A percentile compares a stretch with the other conserved stretches of the same genome.
phyloP scores from a whole-genome alignment of 1,140 invertebrate species.

The Mamestra configurata region DNA sequence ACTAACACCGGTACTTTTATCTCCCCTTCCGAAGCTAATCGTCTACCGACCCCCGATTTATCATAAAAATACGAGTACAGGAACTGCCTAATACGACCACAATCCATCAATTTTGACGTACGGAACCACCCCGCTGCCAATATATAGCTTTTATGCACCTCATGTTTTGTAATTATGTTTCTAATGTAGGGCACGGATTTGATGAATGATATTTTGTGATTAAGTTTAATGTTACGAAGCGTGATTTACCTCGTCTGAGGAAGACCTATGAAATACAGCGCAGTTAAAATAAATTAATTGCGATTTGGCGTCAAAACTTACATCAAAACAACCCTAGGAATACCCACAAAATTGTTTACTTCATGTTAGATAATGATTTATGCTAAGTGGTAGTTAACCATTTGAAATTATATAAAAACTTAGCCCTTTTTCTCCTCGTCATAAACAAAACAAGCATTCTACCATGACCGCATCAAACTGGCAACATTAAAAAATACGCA shows the following conservation, averaged over 20 bases:
- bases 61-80: conserved; percentile 38
- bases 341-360: too few relatives aligned
- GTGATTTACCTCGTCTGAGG: not conserved
- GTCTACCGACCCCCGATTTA: conserved; percentile 35
- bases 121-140: conserved; percentile 25
- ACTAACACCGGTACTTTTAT: not conserved
- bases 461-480: too few relatives aligned
- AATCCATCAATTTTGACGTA: conserved; percentile 49
- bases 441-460: too few relatives aligned
- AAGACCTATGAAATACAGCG: not conserved
- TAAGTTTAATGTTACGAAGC: not conserved
- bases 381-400: too few relatives aligned
- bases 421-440: too few relatives aligned
- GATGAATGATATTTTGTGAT: conserved; percentile 17
- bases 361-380: too few relatives aligned
- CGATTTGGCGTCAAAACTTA: too few relatives aligned
- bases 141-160: conserved; percentile 33
- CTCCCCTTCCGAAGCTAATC: conserved; percentile 33
- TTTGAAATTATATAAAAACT: too few relatives aligned
- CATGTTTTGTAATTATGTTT: conserved; percentile 44
- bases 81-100: conserved; percentile 41
- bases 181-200: conserved; percentile 6
- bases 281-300: too few relatives aligned
- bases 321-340: too few relatives aligned
- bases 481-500: not conserved